Base-by-base conservation (phyloP, 1,140 invertebrate species). In the Aculops lycopersici region DNA sequence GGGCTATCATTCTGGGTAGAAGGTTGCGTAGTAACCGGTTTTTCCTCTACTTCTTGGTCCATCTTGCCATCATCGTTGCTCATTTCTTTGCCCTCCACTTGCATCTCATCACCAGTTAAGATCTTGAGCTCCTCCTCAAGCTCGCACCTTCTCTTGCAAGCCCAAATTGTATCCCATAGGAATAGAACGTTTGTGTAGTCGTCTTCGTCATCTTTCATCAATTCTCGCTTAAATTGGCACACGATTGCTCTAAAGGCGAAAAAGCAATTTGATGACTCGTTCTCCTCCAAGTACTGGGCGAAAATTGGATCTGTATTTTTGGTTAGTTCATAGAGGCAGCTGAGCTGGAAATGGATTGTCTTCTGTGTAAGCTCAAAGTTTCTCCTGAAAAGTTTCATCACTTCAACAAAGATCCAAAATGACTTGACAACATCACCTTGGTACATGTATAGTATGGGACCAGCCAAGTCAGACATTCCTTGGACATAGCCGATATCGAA, bases 331-430 rank as follows among this genome's bases (percentile, higher is more conserved):
- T 35, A 41, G 2, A 47, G 41, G 17, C 36, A 38, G 20, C 36
- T 35, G 16, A 47, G 24, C 21, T 45, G 45, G 36, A 18, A 21
- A 14, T 35, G 45, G 1, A 47, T 42, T 19, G 45, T 39, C 18
- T n/a, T 35, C 35, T 47, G 45, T n/a, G 40, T 38, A 43, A 47
- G 38, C 31, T 47, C 45, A 45, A 47, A 47, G 35, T 47, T 47
- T 17, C 24, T 15, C 21, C 38, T 37, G 53, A 90, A 71, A 64
- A 69, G 70, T 41, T 94, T 70, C 83, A 98, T 95, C 46, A 94
- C 81, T n/a, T 81, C 83, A 39, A 81, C 83, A 60, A 98, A 98
- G 57, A 83, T 92, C 92, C 92, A 98, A 65, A 98, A 98, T 1
- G 83, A 71, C 56, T 95, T 81, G 3, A 80, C 71, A n/a, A 45